phyloP scores from a whole-genome alignment of 2,113 vertebrate genomes.

The Nerophis lumbriciformis region DNA sequence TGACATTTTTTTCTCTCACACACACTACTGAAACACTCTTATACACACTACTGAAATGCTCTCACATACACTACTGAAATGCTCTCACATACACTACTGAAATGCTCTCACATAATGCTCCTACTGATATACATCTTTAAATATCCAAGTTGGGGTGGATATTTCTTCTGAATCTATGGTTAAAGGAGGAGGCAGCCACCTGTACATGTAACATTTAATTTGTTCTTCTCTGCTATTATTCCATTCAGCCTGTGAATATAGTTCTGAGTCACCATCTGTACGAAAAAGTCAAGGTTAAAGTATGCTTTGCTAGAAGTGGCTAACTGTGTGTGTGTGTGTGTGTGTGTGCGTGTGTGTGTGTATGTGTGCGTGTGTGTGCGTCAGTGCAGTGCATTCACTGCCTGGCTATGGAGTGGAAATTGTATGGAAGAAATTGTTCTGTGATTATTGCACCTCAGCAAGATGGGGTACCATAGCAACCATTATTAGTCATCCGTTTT shows the following conservation, averaged over 20 bases:
- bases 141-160: too few relatives aligned
- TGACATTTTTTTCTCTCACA: too few relatives aligned
- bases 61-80: too few relatives aligned
- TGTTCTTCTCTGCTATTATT: slow-evolving; percentile 16
- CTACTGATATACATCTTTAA: too few relatives aligned
- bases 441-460: slow-evolving; percentile 52
- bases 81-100: too few relatives aligned
- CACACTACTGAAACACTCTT: too few relatives aligned
- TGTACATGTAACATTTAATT: too few relatives aligned
- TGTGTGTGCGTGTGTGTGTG: not conserved
- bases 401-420: slow-evolving; percentile 56
- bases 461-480: slow-evolving; percentile 60
- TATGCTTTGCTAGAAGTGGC: slow-evolving; percentile 4
- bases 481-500: slow-evolving; percentile 31
- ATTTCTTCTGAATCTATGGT: too few relatives aligned
- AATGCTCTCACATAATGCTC: too few relatives aligned
- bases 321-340: slow-evolving; percentile 15
- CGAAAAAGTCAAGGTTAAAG: not conserved
- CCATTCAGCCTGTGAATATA: slow-evolving; percentile 9
- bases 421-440: slow-evolving; percentile 56
- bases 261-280: slow-evolving; percentile 7
- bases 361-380: not conserved
- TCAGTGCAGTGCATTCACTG: slow-evolving; percentile 16
- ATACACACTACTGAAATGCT: too few relatives aligned
- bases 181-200: too few relatives aligned